phyloP scores from a whole-genome alignment of 2,888 invertebrate species.

The Parascotia fuliginaria region DNA sequence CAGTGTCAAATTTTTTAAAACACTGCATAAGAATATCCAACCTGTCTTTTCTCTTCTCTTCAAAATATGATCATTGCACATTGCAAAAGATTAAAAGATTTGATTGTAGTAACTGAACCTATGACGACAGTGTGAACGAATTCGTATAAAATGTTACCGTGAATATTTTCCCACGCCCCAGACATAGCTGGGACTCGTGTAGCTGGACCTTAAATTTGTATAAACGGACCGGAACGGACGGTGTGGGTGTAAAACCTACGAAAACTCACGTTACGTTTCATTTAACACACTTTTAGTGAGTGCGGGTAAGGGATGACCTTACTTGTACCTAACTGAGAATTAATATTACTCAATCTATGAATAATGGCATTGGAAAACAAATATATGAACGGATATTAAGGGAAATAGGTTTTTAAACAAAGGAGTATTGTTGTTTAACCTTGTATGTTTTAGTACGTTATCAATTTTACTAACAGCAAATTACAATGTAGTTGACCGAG shows the following conservation, averaged over 20 bases:
- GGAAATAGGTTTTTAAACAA: neutral
- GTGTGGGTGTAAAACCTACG: conserved; percentile 14
- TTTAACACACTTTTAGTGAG: conserved; percentile 20
- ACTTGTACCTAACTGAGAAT: conserved; percentile 11
- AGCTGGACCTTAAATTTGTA: conserved; percentile 17
- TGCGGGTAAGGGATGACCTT: conserved; percentile 16
- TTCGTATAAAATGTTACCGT: conserved; percentile 4
- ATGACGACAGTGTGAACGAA: conserved; percentile 1
- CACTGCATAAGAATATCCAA: too few species aligned
- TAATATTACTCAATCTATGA: conserved; percentile 13
- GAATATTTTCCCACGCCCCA: conserved; percentile 17
- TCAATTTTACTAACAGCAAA: too few species aligned
- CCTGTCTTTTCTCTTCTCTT: too few species aligned
- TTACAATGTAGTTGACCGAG: too few species aligned
- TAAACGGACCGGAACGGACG: conserved; percentile 12
- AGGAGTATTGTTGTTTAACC: too few species aligned
- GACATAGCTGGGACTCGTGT: conserved; percentile 3
- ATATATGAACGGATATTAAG: neutral
- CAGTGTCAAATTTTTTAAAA: too few species aligned
- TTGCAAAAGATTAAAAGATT: neutral
- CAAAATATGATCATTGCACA: too few species aligned
- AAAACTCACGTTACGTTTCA: conserved; percentile 17
- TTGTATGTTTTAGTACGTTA: too few species aligned
- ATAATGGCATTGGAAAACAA: conserved; percentile 5
- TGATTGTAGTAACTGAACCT: neutral